Percentiles rank a stretch among this genome's conserved stretches.
These are phyloP conservation scores for Macroteleia sp. DNA, from an alignment of 2,888 invertebrate species.

Conservation along the genomic window DNA sequence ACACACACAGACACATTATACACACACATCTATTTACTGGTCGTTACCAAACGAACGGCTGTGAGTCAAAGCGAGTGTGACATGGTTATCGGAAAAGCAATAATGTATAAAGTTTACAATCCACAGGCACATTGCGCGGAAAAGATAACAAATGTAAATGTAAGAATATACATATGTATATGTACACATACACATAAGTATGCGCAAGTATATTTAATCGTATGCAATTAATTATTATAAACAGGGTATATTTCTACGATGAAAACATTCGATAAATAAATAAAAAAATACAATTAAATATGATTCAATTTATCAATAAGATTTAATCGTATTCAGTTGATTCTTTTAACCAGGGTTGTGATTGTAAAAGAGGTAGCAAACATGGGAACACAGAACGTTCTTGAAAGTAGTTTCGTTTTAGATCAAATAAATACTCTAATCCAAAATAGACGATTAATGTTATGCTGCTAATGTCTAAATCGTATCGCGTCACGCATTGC, in stretches of 20 bases:
- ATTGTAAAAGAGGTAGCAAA: slow-evolving; percentile 45
- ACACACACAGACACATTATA: slow-evolving; percentile 10
- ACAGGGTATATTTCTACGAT: no score
- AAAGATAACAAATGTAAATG: slow-evolving; percentile 73
- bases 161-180: slow-evolving; percentile 72
- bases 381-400: background rate
- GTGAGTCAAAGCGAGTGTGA: slow-evolving; percentile 74
- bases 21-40: slow-evolving; percentile 43
- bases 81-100: slow-evolving; percentile 82
- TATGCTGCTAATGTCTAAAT: slow-evolving; percentile 21
- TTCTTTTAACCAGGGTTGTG: no score
- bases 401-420: slow-evolving; percentile 30
- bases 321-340: no score
- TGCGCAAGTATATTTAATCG: slow-evolving; percentile 21
- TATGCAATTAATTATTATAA: slow-evolving; percentile 33
- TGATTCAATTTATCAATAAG: no score
- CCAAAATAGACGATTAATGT: slow-evolving; percentile 32
- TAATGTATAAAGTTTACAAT: slow-evolving; percentile 83
- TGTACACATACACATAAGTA: slow-evolving; percentile 21
- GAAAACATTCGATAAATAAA: no score
- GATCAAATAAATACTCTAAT: slow-evolving; percentile 21
- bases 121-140: slow-evolving; percentile 73
- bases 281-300: no score
- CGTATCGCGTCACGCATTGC: slow-evolving; percentile 18
- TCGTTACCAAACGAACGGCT: slow-evolving; percentile 72